Percentiles rank a stretch among this genome's conserved stretches.
These are phyloP conservation scores for Rhabdornis inornatus DNA, from an alignment of 2,113 vertebrate species.

Conservation along the genomic window DNA sequence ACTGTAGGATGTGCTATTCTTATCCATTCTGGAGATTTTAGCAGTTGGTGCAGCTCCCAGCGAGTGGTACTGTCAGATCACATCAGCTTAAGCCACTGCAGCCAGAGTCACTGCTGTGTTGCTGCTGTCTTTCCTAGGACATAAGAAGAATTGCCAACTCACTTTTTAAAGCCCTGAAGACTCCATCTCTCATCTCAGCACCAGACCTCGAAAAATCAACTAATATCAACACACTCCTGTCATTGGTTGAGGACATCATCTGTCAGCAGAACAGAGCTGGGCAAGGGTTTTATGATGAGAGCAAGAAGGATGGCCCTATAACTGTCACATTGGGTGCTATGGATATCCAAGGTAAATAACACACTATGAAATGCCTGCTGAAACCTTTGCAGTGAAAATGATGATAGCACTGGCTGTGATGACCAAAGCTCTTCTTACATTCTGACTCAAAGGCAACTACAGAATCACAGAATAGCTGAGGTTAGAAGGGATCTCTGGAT, in stretches of 20 bases:
- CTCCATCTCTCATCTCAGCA: constrained; percentile 67
- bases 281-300: constrained; percentile 72
- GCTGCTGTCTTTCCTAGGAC: constrained; percentile 74
- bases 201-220: constrained; percentile 67
- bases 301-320: constrained; percentile 61
- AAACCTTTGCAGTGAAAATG: not conserved
- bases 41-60: not conserved
- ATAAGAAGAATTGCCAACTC: constrained; percentile 84
- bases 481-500: not conserved
- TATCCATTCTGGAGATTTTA: not conserved
- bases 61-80: not conserved
- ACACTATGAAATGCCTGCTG: not conserved
- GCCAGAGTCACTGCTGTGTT: not conserved
- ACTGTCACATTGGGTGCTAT: constrained; percentile 71
- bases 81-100: not conserved
- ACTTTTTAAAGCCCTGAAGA: constrained; percentile 83
- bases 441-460: not conserved
- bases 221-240: constrained; percentile 86
- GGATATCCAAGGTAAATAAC: constrained; percentile 77
- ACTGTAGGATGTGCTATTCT: not conserved
- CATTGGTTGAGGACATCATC: constrained; percentile 85
- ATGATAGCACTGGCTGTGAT: not conserved
- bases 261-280: constrained; percentile 75
- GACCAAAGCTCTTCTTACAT: not conserved
- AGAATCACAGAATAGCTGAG: not conserved